Evolutionary conservation across 2,797 vertebrate species (phyloP).

Genomic region (Crenichthys baileyi): DNA sequence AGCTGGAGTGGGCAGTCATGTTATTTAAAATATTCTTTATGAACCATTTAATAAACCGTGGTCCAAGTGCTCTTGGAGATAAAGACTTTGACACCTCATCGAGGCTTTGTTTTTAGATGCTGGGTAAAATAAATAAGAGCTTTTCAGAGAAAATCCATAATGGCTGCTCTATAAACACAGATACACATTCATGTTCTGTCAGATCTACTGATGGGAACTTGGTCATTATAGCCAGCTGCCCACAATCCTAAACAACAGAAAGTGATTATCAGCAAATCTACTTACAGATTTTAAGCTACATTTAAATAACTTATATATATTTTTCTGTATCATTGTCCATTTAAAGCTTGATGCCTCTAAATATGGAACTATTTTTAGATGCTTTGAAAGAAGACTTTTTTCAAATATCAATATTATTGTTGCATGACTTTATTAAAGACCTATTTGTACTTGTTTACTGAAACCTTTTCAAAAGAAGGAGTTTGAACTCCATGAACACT

Average conservation of each 20-base stretch:
- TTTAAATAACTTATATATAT: neutral
- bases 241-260: neutral
- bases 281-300: neutral
- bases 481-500: neutral
- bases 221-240: neutral
- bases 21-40: slow-evolving; percentile 1
- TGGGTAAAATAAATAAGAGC: neutral
- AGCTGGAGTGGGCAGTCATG: neutral
- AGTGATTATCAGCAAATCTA: neutral
- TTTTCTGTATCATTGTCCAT: neutral
- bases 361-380: neutral
- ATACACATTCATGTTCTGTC: neutral
- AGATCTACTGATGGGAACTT: neutral
- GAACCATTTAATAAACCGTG: neutral
- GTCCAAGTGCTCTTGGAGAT: neutral
- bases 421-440: neutral
- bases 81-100: neutral
- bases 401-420: neutral
- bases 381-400: neutral
- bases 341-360: neutral
- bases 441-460: neutral
- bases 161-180: neutral
- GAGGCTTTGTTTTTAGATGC: neutral
- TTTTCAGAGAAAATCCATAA: neutral
- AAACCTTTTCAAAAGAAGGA: neutral